A percentile compares a stretch with the other conserved stretches of the same genome.
phyloP scores from a whole-genome alignment of 2,113 vertebrate genomes.

The Seriola quinqueradiata region DNA sequence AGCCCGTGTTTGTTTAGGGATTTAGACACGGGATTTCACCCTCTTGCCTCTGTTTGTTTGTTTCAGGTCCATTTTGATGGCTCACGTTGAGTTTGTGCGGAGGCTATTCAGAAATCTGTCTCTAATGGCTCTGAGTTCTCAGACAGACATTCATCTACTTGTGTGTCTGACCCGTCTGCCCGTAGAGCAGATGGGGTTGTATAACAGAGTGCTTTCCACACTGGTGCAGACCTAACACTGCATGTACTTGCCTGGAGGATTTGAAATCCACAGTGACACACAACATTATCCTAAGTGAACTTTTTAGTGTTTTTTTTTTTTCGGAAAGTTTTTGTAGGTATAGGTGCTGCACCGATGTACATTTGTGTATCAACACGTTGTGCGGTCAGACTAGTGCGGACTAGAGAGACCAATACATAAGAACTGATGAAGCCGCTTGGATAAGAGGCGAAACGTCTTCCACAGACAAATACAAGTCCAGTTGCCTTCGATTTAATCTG shows the following conservation, averaged over 20 bases:
- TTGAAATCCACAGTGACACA: background rate
- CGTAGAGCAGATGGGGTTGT: slow-evolving; percentile 12
- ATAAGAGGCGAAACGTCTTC: no score
- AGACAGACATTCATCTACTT: slow-evolving; percentile 27
- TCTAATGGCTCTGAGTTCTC: slow-evolving; percentile 25
- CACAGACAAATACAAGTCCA: no score
- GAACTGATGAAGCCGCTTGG: no score
- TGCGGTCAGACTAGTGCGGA: no score
- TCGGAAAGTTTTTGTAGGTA: background rate
- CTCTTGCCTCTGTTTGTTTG: slow-evolving; percentile 42
- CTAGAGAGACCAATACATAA: no score
- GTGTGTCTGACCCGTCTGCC: slow-evolving; percentile 30
- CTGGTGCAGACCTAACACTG: slow-evolving; percentile 4
- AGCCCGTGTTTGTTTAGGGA: slow-evolving; percentile 48
- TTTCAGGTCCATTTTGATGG: slow-evolving; percentile 45
- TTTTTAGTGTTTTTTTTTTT: background rate
- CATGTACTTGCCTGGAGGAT: background rate
- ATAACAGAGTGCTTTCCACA: slow-evolving; percentile 31
- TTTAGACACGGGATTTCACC: slow-evolving; percentile 38
- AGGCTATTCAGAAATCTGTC: slow-evolving; percentile 11
- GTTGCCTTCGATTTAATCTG: no score
- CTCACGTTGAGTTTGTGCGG: slow-evolving; percentile 22
- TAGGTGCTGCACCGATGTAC: no score
- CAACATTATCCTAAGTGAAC: background rate
- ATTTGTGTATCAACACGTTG: no score